phyloP scores from a whole-genome alignment of 2,113 vertebrate species.

The Ptilorrhoa leucosticta region DNA sequence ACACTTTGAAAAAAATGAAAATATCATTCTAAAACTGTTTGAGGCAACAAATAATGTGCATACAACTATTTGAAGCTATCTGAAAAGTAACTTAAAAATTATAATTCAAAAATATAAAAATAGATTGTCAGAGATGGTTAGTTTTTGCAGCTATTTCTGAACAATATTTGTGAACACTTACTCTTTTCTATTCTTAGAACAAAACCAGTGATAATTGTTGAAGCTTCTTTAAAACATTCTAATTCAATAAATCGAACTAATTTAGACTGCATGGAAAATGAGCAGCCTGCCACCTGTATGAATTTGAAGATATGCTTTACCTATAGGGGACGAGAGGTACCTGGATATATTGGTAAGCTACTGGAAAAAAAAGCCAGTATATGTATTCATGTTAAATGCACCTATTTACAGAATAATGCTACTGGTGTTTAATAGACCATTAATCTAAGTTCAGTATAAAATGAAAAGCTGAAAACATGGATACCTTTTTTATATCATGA shows the following conservation, averaged over 20 bases:
- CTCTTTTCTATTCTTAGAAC: slow-evolving; percentile 75
- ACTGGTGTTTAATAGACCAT: not conserved
- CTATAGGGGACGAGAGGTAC: slow-evolving; percentile 79
- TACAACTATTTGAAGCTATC: not conserved
- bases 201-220: slow-evolving; percentile 87
- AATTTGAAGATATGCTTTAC: slow-evolving; percentile 86
- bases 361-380: not conserved
- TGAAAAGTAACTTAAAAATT: not conserved
- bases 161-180: not conserved
- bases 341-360: slow-evolving; percentile 81
- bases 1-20: not conserved
- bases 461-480: not conserved
- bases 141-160: not conserved
- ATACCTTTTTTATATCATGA: not conserved
- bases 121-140: not conserved
- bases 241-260: slow-evolving; percentile 79
- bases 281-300: slow-evolving; percentile 79
- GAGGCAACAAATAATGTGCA: not conserved
- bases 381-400: not conserved
- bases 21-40: not conserved
- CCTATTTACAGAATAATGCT: not conserved
- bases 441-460: not conserved
- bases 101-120: not conserved
- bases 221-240: slow-evolving; percentile 80
- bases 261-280: slow-evolving; percentile 76